A percentile compares a stretch with the other conserved stretches of the same genome.
Conservation (phyloP, 2,888 invertebrate genomes). For the Xanthia icteritia region DNA sequence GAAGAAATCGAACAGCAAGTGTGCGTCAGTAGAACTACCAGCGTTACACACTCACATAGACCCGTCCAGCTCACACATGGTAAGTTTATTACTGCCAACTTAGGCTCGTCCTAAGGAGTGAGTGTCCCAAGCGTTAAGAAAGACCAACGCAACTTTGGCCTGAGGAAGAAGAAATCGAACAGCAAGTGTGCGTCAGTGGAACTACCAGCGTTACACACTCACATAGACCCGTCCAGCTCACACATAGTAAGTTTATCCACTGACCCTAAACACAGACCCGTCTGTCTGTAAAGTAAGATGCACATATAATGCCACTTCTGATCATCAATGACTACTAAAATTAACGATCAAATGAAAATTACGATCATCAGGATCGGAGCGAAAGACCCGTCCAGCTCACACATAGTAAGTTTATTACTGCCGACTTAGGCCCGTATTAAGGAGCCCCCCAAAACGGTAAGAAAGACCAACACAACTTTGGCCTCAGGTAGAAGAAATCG, state of each 20-base stretch:
- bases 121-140: conserved; percentile 90
- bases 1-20: conserved; percentile 92
- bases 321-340: too few species aligned
- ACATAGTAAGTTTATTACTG: conserved; percentile 75
- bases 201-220: conserved; percentile 81
- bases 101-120: too few species aligned
- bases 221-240: conserved; percentile 83
- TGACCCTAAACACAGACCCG: too few species aligned
- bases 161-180: conserved; percentile 92
- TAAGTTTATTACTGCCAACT: conserved; percentile 48
- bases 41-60: conserved; percentile 82
- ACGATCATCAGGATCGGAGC: too few species aligned
- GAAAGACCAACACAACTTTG: conserved; percentile 93
- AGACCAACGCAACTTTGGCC: conserved; percentile 92
- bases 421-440: too few species aligned
- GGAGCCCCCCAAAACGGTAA: conserved; percentile 88
- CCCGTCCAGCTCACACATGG: conserved; percentile 85
- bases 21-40: conserved; percentile 91
- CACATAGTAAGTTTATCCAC: conserved; percentile 71
- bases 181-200: conserved; percentile 92
- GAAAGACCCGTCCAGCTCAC: conserved; percentile 84
- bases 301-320: too few species aligned
- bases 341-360: too few species aligned
- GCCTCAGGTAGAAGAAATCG: conserved; percentile 92
- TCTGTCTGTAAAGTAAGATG: too few species aligned